Evolutionary conservation across 2,888 invertebrate genomes (phyloP), one percentile per base, ranked within the genome.

Genomic region (Peribatodes rhomboidaria): DNA sequence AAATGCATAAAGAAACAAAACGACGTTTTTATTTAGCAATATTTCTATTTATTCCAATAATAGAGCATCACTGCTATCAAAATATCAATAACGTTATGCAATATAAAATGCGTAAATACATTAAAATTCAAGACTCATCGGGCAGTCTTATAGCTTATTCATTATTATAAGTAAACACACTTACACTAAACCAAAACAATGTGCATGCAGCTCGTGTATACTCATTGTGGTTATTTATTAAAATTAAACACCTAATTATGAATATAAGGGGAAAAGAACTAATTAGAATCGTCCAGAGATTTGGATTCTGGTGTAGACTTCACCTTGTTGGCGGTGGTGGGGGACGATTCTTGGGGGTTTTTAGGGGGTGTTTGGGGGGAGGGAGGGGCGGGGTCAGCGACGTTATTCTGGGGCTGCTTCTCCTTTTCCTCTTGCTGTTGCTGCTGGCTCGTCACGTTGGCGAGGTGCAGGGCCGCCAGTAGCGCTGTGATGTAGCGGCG

Each of bases 401-500:
- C 67, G 7, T 73, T 72, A 2, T 52, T 63, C 37, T 47, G 71
- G 31, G 63, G 72, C 56, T 55, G 42, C 13, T 44, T 31, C 50
- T 75, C 68, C 20, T 68, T 69, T 4, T 73, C 60, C 20, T 72
- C 72, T 35, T 78, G 67, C 62, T 85, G 82, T 35, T 86, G 87
- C 70, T 90, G 87, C 63, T 87, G 81, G 69, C 85, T 85, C 52
- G 92, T 92, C 20, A 90, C 92, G 49, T 79, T 85, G 22, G 92
- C 92, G 31, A 93, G 86, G 73, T 93, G 92, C 1, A 93, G 76
- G 0, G 92, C 92, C 0, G 92, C 92, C 4, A 93, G 78, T 16
- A 92, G 67, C 0, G 92, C 92, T 0, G 89, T 88, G 18, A 91
- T 71, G 80, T 93, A 93, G 20, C 92, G 90, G 22, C 90, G 90